phyloP scores from a whole-genome alignment of 2,797 vertebrate species.

The Parotocinclus haroldoi region DNA sequence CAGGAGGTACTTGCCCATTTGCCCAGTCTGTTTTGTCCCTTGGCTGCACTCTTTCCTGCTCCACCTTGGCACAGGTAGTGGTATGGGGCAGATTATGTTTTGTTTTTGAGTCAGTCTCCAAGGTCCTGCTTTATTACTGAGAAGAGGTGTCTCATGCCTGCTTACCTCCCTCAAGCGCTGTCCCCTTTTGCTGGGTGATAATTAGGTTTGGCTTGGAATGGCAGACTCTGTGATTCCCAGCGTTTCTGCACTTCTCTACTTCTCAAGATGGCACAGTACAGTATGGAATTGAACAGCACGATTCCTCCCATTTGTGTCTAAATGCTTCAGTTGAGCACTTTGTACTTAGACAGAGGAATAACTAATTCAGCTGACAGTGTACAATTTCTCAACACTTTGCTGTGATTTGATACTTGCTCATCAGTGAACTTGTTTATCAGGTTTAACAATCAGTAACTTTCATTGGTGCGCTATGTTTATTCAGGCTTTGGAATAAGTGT shows the following conservation, averaged over 20 bases:
- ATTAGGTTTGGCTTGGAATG: slow-evolving; percentile 64
- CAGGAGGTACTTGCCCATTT: slow-evolving; percentile 17
- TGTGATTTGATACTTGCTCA: no score
- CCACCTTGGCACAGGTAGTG: slow-evolving; percentile 18
- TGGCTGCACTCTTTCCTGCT: slow-evolving; percentile 38
- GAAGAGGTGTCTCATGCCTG: slow-evolving; percentile 5
- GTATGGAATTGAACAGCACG: no score
- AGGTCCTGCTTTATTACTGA: slow-evolving; percentile 48
- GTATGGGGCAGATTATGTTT: slow-evolving; percentile 62
- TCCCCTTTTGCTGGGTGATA: slow-evolving; percentile 57
- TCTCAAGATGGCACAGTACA: no score
- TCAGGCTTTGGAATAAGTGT: neutral
- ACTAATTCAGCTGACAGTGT: no score
- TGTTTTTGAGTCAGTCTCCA: slow-evolving; percentile 58
- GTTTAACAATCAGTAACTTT: slow-evolving; percentile 47
- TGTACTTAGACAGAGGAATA: no score
- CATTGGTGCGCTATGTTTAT: slow-evolving; percentile 22
- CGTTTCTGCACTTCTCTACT: slow-evolving; percentile 15
- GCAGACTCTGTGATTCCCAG: slow-evolving; percentile 48
- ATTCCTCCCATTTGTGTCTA: no score
- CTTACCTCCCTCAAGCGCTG: slow-evolving; percentile 17
- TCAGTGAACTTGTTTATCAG: no score
- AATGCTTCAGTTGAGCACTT: no score
- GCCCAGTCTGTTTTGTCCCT: slow-evolving; percentile 40
- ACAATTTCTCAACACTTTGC: no score